These are phyloP conservation scores for Scartelaos histophorus DNA, from an alignment of 2,113 vertebrate genomes.

Conservation along the genomic window DNA sequence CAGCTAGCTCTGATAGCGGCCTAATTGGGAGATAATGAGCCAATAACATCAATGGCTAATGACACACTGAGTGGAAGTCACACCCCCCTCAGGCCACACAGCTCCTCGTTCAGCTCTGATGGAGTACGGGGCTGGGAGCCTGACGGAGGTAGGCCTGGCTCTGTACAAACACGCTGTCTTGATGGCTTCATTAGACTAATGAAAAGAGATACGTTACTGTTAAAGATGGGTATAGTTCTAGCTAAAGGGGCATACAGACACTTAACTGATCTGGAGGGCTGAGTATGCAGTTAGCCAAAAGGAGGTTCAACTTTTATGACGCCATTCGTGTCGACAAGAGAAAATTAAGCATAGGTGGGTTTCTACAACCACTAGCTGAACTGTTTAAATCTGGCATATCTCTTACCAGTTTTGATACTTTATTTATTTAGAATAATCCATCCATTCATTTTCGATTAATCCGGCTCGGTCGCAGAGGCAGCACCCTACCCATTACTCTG, in stretches of 20 bases:
- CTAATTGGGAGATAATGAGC: slow-evolving; percentile 79
- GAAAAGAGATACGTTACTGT: slow-evolving; percentile 52
- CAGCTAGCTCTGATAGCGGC: slow-evolving; percentile 73
- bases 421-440: too few species aligned
- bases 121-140: slow-evolving; percentile 62
- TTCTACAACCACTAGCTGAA: background rate
- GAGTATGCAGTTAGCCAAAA: slow-evolving; percentile 2
- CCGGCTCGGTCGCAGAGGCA: too few species aligned
- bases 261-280: slow-evolving; percentile 31
- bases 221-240: slow-evolving; percentile 50
- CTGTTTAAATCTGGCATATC: too few species aligned
- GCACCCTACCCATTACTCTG: too few species aligned
- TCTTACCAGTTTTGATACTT: too few species aligned
- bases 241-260: slow-evolving; percentile 32
- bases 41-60: slow-evolving; percentile 79
- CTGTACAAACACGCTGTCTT: slow-evolving; percentile 66
- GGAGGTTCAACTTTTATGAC: background rate
- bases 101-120: slow-evolving; percentile 69
- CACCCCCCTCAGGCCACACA: slow-evolving; percentile 72
- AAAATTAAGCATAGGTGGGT: background rate
- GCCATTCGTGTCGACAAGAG: background rate
- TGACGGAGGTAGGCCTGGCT: slow-evolving; percentile 53
- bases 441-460: too few species aligned
- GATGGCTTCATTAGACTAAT: slow-evolving; percentile 72
- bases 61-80: slow-evolving; percentile 71